These are phyloP conservation scores for Thymallus thymallus DNA, from an alignment of 2,113 vertebrate genomes.

Conservation along the genomic window DNA sequence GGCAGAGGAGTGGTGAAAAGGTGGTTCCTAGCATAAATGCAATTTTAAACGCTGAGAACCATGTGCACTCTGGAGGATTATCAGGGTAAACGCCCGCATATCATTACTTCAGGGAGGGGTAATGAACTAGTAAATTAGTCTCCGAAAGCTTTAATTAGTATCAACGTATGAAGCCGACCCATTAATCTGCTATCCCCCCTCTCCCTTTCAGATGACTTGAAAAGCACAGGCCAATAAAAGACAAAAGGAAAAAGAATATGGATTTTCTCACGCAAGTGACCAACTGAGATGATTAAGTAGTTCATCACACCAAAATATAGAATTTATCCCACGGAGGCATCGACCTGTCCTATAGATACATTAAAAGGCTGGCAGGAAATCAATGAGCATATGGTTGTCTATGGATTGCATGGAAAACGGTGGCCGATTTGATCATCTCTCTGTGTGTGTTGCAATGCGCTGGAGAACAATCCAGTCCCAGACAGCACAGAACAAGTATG, in stretches of 20 bases:
- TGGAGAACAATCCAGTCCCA: neutral
- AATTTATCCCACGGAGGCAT: constrained; percentile 71
- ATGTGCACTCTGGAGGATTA: constrained; percentile 11
- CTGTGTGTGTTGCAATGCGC: constrained; percentile 25
- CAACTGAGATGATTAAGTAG: constrained; percentile 74
- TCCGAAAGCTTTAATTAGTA: constrained; percentile 70
- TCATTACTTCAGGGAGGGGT: constrained; percentile 38
- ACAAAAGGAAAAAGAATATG: constrained; percentile 76
- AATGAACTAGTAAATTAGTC: constrained; percentile 64
- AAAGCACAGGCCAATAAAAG: constrained; percentile 69
- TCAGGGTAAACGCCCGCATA: constrained; percentile 31
- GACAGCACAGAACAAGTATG: neutral
- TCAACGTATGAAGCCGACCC: constrained; percentile 45
- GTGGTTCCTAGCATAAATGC: constrained; percentile 3
- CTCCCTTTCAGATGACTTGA: constrained; percentile 62
- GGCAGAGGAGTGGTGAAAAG: neutral
- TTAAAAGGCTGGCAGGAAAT: constrained; percentile 76
- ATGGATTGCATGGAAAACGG: constrained; percentile 60
- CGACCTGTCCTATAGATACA: constrained; percentile 74
- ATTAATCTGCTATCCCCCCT: constrained; percentile 52
- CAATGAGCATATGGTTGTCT: constrained; percentile 67
- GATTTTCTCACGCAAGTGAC: constrained; percentile 73
- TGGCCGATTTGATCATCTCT: constrained; percentile 63
- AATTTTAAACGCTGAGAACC: constrained; percentile 18
- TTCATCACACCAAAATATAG: constrained; percentile 76